Percentiles rank a stretch among this genome's conserved stretches.
phyloP scores from a whole-genome alignment of 2,113 vertebrate species.

The Corydoras maculifer region DNA sequence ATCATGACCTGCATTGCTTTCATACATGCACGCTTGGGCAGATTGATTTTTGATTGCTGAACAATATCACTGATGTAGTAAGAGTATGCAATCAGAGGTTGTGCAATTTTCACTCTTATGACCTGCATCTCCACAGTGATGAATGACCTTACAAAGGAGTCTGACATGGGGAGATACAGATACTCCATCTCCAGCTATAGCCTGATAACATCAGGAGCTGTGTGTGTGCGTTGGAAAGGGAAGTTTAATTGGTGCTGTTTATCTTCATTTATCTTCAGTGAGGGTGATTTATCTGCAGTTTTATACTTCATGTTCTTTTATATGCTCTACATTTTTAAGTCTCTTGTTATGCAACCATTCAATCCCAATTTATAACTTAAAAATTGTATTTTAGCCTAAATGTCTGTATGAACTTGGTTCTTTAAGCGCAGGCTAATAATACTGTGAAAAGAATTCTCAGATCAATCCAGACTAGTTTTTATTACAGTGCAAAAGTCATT shows the following conservation, averaged over 20 bases:
- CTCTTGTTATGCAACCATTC: too few relatives aligned
- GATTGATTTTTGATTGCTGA: slow-evolving; percentile 18
- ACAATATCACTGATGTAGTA: not conserved
- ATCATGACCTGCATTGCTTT: not conserved
- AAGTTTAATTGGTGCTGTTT: slow-evolving; percentile 1
- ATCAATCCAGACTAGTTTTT: too few relatives aligned
- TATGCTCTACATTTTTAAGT: too few relatives aligned
- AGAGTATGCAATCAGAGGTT: slow-evolving; percentile 30
- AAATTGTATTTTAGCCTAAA: too few relatives aligned
- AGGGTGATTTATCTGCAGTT: slow-evolving; percentile 4
- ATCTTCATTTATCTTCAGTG: slow-evolving; percentile 35
- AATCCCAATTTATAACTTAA: too few relatives aligned
- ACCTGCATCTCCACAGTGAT: slow-evolving; percentile 38
- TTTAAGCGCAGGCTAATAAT: too few relatives aligned
- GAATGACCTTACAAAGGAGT: slow-evolving; percentile 44
- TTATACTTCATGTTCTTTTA: not conserved
- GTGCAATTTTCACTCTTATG: slow-evolving; percentile 13
- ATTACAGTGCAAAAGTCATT: too few relatives aligned
- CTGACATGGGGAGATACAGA: slow-evolving; percentile 38
- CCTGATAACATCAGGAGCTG: slow-evolving; percentile 29
- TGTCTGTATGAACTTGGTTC: too few relatives aligned
- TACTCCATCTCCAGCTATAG: slow-evolving; percentile 38
- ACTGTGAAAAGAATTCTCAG: too few relatives aligned
- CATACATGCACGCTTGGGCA: slow-evolving; percentile 12
- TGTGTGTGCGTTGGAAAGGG: slow-evolving; percentile 5